These are phyloP conservation scores for Spinibarbus caldwelli DNA, from an alignment of 2,797 vertebrate genomes.

Conservation along the genomic window DNA sequence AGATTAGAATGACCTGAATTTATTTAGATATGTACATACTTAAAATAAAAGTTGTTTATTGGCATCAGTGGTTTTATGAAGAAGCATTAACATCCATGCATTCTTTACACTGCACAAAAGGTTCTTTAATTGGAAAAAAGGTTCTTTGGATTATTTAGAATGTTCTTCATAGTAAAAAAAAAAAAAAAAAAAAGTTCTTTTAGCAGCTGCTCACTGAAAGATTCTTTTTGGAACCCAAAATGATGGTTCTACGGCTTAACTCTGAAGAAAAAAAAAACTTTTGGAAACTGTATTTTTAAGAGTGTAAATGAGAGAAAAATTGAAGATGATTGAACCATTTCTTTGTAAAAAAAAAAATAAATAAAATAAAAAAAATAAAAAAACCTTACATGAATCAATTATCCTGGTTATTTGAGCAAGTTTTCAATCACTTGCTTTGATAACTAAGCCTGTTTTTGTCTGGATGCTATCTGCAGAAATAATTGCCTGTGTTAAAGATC, in stretches of 20 bases:
- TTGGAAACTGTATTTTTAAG: background rate
- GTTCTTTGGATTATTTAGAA: background rate
- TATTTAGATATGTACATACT: background rate
- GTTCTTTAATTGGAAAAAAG: no score
- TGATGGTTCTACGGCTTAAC: background rate
- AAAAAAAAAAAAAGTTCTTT: no score
- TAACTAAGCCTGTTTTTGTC: background rate
- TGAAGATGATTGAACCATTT: background rate
- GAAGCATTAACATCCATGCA: background rate
- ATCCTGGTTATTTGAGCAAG: background rate
- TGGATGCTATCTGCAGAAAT: background rate
- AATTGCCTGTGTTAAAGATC: conserved; percentile 9
- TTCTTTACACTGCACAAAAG: background rate
- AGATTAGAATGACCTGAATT: conserved; percentile 62
- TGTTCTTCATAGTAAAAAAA: background rate
- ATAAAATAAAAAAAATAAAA: no score
- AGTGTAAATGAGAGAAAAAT: background rate
- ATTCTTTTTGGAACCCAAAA: background rate
- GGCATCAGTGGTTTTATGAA: background rate
- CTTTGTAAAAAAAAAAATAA: no score
- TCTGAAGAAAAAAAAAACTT: background rate
- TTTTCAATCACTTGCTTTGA: conserved; percentile 21
- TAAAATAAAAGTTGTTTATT: background rate
- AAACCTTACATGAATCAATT: background rate
- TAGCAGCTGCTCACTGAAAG: background rate